These are phyloP conservation scores for Mesoclemmys tuberculata DNA, from an alignment of 2,113 vertebrate species.

Conservation along the genomic window DNA sequence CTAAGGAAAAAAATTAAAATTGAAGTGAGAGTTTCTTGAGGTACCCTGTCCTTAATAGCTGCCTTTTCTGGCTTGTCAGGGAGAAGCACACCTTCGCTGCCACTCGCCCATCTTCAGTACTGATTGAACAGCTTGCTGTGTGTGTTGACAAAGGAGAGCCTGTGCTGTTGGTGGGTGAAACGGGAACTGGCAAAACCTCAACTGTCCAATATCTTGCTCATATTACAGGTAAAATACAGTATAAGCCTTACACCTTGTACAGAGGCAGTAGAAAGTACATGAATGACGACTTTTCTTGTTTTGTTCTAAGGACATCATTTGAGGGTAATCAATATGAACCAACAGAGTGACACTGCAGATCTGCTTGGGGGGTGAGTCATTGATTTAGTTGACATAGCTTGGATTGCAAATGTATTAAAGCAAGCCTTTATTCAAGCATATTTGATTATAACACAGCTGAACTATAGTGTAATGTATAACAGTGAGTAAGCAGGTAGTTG, in stretches of 20 bases:
- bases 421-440: not conserved
- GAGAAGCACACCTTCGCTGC: slow-evolving; percentile 89
- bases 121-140: slow-evolving; percentile 93
- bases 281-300: not conserved
- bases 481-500: not conserved
- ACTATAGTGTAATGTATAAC: not conserved
- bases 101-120: slow-evolving; percentile 89
- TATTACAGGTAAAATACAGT: slow-evolving; percentile 84
- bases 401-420: not conserved
- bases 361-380: slow-evolving; percentile 93
- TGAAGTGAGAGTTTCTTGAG: not conserved
- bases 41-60: not conserved
- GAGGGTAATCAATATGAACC: slow-evolving; percentile 97
- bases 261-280: not conserved
- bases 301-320: slow-evolving; percentile 87
- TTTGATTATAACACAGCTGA: not conserved
- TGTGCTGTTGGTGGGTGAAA: slow-evolving; percentile 95
- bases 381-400: not conserved
- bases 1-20: not conserved
- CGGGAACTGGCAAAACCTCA: slow-evolving; percentile 96
- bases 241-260: not conserved
- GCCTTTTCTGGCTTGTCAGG: slow-evolving; percentile 67
- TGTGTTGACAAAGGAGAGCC: slow-evolving; percentile 91
- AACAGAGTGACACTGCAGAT: slow-evolving; percentile 96
- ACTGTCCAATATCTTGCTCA: slow-evolving; percentile 93